These are phyloP conservation scores for Bradypodion pumilum DNA, from an alignment of 2,797 vertebrate species.

Conservation along the genomic window DNA sequence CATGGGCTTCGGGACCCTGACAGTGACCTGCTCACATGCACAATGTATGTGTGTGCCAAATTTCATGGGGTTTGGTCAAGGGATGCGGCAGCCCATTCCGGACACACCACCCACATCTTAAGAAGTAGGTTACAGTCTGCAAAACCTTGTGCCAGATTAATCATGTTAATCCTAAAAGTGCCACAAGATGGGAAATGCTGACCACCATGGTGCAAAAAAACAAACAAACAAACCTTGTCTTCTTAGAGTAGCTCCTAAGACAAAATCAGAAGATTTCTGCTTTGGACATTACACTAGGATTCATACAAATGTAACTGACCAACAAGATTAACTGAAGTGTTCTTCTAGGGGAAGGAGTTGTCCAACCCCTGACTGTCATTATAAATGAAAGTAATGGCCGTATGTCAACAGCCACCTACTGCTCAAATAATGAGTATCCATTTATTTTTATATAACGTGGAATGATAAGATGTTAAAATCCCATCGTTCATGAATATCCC, in stretches of 20 bases:
- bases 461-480: neutral
- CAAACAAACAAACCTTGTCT: neutral
- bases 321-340: neutral
- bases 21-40: too few relatives aligned
- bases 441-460: neutral
- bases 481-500: neutral
- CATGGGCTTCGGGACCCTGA: too few relatives aligned
- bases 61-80: too few relatives aligned
- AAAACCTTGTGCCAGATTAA: too few relatives aligned
- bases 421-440: neutral
- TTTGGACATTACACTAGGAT: neutral
- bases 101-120: too few relatives aligned
- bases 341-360: too few relatives aligned
- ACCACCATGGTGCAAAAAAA: neutral
- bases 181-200: neutral
- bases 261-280: neutral
- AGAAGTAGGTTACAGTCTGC: too few relatives aligned
- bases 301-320: neutral
- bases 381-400: neutral
- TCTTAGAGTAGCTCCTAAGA: neutral
- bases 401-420: neutral
- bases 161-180: too few relatives aligned
- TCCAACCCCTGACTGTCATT: too few relatives aligned
- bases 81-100: too few relatives aligned
- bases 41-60: too few relatives aligned